Base-by-base conservation (phyloP, 2,888 invertebrate genomes). In the Netelia fuscicornis region DNA sequence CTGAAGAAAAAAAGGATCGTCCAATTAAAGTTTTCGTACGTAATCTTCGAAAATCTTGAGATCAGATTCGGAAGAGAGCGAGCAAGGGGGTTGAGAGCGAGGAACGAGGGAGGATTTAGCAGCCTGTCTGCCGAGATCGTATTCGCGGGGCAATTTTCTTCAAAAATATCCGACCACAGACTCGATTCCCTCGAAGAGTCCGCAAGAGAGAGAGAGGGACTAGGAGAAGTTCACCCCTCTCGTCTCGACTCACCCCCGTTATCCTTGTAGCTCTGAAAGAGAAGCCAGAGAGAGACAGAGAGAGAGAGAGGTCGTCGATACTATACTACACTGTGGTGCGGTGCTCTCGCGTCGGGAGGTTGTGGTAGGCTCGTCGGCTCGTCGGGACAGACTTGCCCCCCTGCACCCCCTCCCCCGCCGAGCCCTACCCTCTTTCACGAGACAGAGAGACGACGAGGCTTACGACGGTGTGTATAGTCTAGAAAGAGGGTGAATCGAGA, bases 341-440 rank as follows among this genome's bases (percentile, higher is more conserved):
- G 86, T 81, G 84, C 86, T 83, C 87, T 83, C 62, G 78, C 84
- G 89, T 89, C 86, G 88, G 89, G 92, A 93, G 93, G 93, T 93
- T 93, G 93, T 93, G 93, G 93, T 93, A 93, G 93, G 93, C 92
- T 92, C 91, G 90, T 89, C 90, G 93, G 92, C 92, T 92, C 91
- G 90, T 89, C 90, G 90, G 87, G 75, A 76, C 83, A 82, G 83
- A 80, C 79, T 84, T 81, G 67, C 20, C 20, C 20, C 20, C 20
- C 20, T 20, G 0, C 20, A 20, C 20, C 86, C 83, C 86, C 87
- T 83, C 86, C 87, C 81, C 87, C 85, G 76, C 75, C 81, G 86
- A 80, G 71, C 77, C 10, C 48, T 13, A 13, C 48, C 48, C 48
- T 48, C 48, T 48, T 13, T 48, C 48, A 48, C 48, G 48, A 48